These are phyloP conservation scores for Drosophila neutralis DNA, from an alignment of 2,888 invertebrate genomes.

Conservation along the genomic window DNA sequence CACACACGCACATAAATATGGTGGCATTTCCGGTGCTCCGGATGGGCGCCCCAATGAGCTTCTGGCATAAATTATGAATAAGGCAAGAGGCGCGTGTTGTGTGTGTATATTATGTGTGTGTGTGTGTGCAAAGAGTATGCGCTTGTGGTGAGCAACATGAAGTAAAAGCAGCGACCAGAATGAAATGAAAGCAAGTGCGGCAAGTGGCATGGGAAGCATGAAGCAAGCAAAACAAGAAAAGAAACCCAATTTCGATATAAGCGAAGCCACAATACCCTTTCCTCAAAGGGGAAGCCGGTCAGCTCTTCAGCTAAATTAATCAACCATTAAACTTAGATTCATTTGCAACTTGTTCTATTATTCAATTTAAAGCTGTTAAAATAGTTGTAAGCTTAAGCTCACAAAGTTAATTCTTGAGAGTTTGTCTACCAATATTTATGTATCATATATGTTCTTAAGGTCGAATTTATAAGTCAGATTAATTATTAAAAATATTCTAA, in stretches of 20 bases:
- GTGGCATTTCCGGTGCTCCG: slow-evolving; percentile 74
- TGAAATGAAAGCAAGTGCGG: slow-evolving; percentile 77
- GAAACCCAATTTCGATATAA: slow-evolving; percentile 20
- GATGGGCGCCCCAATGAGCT: slow-evolving; percentile 68
- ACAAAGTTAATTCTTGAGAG: not conserved
- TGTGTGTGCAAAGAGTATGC: slow-evolving; percentile 40
- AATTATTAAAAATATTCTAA: not conserved
- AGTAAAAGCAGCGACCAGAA: slow-evolving; percentile 68
- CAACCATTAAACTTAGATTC: not conserved
- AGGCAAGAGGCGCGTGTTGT: slow-evolving; percentile 63
- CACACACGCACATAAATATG: slow-evolving; percentile 64
- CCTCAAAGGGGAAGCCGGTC: not conserved
- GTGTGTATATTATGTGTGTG: slow-evolving; percentile 18
- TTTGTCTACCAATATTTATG: not conserved
- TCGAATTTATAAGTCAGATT: not conserved
- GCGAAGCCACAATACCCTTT: slow-evolving; percentile 42
- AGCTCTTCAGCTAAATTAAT: not conserved
- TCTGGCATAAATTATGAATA: slow-evolving; percentile 81
- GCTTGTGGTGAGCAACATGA: slow-evolving; percentile 68
- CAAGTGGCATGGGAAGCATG: slow-evolving; percentile 18
- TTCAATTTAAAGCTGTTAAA: not conserved
- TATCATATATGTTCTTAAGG: not conserved
- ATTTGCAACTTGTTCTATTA: not conserved
- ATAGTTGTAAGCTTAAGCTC: not conserved
- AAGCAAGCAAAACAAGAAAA: slow-evolving; percentile 21